Evolutionary conservation across 2,113 vertebrate species (phyloP).

Genomic region (Myrmophylax atrothorax): DNA sequence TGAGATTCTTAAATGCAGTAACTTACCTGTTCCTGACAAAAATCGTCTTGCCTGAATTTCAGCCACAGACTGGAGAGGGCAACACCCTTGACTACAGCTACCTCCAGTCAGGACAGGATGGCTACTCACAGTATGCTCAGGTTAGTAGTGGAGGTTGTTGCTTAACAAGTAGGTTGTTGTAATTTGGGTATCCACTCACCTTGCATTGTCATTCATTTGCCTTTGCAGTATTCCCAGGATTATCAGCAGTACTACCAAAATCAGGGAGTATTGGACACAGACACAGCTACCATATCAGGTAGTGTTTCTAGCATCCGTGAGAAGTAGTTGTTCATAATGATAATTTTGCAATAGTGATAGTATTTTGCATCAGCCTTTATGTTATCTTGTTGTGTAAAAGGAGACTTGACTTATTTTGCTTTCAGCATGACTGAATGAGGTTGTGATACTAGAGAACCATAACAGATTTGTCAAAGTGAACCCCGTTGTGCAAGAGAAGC

Average conservation of each 20-base stretch:
- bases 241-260: constrained; percentile 90
- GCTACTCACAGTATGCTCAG: constrained; percentile 86
- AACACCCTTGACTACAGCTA: constrained; percentile 88
- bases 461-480: neutral
- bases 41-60: neutral
- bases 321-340: neutral
- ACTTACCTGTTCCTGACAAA: neutral
- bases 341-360: neutral
- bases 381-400: neutral
- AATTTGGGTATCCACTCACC: neutral
- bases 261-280: constrained; percentile 82
- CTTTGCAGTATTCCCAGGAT: constrained; percentile 80
- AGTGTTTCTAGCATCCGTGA: neutral
- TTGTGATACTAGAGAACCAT: neutral
- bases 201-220: neutral
- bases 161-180: neutral
- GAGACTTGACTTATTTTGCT: neutral
- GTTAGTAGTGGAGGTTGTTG: constrained; percentile 64
- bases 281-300: constrained; percentile 79
- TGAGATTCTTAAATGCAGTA: neutral
- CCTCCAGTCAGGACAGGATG: constrained; percentile 85
- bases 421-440: neutral
- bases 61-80: constrained; percentile 89
- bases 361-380: neutral
- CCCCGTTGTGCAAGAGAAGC: neutral